Conservation (phyloP, 1,140 invertebrate species). For the Bursaphelenchus mucronatus region DNA sequence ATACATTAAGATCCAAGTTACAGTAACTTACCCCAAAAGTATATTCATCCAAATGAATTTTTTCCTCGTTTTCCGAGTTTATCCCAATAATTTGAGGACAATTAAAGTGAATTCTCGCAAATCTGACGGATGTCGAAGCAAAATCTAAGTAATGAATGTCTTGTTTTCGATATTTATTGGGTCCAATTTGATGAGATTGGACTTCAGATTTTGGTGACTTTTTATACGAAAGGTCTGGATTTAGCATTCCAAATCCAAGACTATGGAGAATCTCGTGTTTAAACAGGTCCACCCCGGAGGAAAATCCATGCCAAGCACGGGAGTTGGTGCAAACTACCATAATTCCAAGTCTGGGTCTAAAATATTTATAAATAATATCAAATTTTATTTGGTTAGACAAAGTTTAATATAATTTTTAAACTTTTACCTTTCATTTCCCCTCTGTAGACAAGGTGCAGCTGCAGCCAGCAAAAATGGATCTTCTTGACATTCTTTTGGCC, state of each 20-base stretch:
- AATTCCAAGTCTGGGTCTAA: conserved; percentile 33
- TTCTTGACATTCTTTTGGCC: not conserved
- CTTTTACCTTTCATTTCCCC: not conserved
- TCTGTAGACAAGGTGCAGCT: not conserved
- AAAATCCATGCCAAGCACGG: conserved; percentile 26
- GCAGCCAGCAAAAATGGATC: not conserved
- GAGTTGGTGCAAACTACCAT: conserved; percentile 32
- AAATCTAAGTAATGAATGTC: conserved; percentile 33
- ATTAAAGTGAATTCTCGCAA: conserved; percentile 28
- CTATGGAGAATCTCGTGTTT: conserved; percentile 42
- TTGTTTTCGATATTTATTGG: conserved; percentile 11
- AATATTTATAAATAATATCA: not conserved
- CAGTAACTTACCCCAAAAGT: conserved; percentile 35
- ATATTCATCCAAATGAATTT: conserved; percentile 44
- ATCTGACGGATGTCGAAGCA: conserved; percentile 26
- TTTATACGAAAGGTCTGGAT: conserved; percentile 4
- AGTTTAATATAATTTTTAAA: not conserved
- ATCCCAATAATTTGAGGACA: conserved; percentile 31
- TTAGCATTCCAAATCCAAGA: conserved; percentile 36
- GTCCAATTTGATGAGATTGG: conserved; percentile 1
- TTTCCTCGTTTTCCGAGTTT: conserved; percentile 36
- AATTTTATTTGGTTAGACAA: not conserved
- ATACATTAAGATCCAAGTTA: not conserved
- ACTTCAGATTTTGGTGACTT: conserved; percentile 2
- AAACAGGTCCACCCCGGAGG: conserved; percentile 28